These are phyloP conservation scores for Tenthredo scrophulariae DNA, from an alignment of 2,888 invertebrate species.

Conservation along the genomic window DNA sequence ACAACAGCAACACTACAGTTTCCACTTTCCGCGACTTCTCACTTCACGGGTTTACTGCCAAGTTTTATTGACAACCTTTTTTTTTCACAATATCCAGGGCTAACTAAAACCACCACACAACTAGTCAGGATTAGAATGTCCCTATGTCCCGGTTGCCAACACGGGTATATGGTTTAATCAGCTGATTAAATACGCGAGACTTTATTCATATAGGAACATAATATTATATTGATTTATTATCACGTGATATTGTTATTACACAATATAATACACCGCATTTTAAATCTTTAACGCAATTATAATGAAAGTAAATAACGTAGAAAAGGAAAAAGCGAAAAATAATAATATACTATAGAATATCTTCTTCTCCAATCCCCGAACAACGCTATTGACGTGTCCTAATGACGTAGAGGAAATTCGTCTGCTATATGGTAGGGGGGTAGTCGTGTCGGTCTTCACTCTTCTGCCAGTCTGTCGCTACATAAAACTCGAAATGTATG, in stretches of 20 bases:
- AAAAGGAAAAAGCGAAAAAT: background rate
- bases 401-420: slow-evolving; percentile 64
- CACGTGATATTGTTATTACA: background rate
- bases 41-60: background rate
- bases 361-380: background rate
- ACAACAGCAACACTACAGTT: background rate
- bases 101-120: slow-evolving; percentile 17
- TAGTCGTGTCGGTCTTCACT: background rate
- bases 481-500: slow-evolving; percentile 26
- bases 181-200: background rate
- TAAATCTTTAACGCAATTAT: background rate
- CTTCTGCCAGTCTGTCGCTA: slow-evolving; percentile 2
- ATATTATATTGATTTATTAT: background rate
- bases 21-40: background rate
- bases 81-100: slow-evolving; percentile 36
- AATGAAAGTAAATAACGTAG: background rate
- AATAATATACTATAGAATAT: background rate
- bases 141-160: background rate
- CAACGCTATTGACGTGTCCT: slow-evolving; percentile 68
- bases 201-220: background rate
- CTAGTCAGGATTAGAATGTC: slow-evolving; percentile 21
- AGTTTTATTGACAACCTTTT: slow-evolving; percentile 40
- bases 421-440: slow-evolving; percentile 44
- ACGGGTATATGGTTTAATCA: background rate
- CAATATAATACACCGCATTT: background rate